Evolutionary conservation across 2,888 invertebrate species (phyloP).

Genomic region (Drosophila kokeensis): DNA sequence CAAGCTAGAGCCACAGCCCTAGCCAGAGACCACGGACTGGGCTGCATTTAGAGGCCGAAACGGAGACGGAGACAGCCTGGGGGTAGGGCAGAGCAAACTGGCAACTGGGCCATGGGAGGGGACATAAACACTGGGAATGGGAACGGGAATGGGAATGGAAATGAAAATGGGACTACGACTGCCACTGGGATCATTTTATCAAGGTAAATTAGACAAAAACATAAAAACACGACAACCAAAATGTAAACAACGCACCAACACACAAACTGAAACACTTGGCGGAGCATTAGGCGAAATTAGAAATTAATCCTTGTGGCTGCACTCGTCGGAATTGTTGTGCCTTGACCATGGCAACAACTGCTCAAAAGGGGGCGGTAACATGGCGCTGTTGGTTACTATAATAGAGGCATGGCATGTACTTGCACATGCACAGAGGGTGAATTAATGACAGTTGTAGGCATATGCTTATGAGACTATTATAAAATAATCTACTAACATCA

Average conservation of each 20-base stretch:
- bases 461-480: conserved; percentile 17
- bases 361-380: conserved; percentile 22
- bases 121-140: conserved; percentile 46
- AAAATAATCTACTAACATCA: not conserved
- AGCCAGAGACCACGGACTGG: conserved; percentile 39
- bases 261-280: conserved; percentile 53
- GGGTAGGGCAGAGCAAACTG: conserved; percentile 63
- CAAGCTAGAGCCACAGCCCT: conserved; percentile 36
- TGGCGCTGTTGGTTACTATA: conserved; percentile 9
- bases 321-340: conserved; percentile 44
- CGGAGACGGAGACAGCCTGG: conserved; percentile 51
- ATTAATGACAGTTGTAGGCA: conserved; percentile 8
- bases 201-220: conserved; percentile 80
- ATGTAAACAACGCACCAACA: conserved; percentile 60
- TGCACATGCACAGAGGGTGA: conserved; percentile 5
- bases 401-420: conserved; percentile 5
- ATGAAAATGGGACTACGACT: conserved; percentile 19
- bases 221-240: conserved; percentile 55
- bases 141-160: conserved; percentile 13
- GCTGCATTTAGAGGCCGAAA: conserved; percentile 46
- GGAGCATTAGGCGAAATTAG: conserved; percentile 76
- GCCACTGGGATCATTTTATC: conserved; percentile 68
- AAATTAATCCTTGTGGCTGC: conserved; percentile 78
- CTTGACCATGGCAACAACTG: conserved; percentile 56
- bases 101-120: conserved; percentile 61